These are phyloP conservation scores for Melanotaenia parkinsoni DNA, from an alignment of 2,797 vertebrate genomes.

Conservation along the genomic window DNA sequence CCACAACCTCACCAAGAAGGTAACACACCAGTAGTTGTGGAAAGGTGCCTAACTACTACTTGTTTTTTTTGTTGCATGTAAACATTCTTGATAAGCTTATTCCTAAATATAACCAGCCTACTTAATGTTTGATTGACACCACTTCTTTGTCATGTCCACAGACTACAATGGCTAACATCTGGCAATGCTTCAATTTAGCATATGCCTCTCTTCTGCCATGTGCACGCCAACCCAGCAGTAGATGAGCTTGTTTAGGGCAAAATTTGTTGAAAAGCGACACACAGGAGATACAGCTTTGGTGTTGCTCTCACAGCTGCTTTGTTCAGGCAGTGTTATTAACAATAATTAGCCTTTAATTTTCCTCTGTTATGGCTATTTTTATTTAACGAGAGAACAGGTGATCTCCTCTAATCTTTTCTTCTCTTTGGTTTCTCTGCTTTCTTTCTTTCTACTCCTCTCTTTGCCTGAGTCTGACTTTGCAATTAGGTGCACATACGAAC, in stretches of 20 bases:
- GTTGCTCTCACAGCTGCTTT: neutral
- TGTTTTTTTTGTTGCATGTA: neutral
- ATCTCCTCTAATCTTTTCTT: neutral
- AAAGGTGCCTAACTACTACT: neutral
- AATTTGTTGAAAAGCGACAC: neutral
- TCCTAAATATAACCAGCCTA: neutral
- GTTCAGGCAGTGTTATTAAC: neutral
- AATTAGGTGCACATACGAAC: constrained; percentile 21
- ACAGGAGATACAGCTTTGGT: neutral
- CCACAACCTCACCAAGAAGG: constrained; percentile 98
- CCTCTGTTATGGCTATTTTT: constrained; percentile 25
- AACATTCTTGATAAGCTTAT: neutral
- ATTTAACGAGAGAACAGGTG: constrained; percentile 9
- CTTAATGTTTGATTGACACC: neutral
- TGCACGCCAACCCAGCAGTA: neutral
- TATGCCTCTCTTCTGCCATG: neutral
- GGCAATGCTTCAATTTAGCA: neutral
- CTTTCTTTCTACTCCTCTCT: neutral
- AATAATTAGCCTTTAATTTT: neutral
- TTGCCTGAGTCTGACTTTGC: constrained; percentile 11
- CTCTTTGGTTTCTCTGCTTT: neutral
- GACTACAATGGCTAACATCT: neutral
- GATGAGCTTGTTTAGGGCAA: neutral
- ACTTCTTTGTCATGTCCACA: neutral
- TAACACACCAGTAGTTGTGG: constrained; percentile 45